A percentile compares a stretch with the other conserved stretches of the same genome.
Conservation (phyloP, 2,888 invertebrate genomes). For the Hylaea fasciaria region DNA sequence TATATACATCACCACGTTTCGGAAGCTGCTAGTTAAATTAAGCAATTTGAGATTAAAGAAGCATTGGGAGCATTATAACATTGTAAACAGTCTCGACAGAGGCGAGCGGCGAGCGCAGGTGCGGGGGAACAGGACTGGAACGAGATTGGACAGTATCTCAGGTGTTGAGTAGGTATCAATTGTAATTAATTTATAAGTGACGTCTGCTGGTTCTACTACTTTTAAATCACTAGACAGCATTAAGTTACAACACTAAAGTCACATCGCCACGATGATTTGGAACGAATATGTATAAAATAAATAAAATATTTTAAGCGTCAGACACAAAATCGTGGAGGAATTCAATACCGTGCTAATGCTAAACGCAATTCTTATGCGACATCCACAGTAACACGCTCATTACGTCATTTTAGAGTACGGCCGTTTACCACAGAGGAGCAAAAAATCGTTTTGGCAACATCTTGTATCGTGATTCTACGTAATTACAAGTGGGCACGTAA, state of each 20-base stretch:
- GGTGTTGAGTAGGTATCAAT: slow-evolving; percentile 33
- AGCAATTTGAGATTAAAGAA: slow-evolving; percentile 29
- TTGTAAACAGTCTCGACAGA: slow-evolving; percentile 22
- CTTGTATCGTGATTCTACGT: slow-evolving; percentile 55
- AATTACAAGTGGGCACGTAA: slow-evolving; percentile 65
- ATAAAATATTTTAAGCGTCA: slow-evolving; percentile 15
- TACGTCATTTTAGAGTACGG: slow-evolving; percentile 33
- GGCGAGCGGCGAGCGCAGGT: slow-evolving; percentile 29
- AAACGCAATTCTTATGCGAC: neutral
- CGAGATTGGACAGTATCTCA: slow-evolving; percentile 35
- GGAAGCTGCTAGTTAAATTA: slow-evolving; percentile 31
- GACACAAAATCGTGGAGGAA: slow-evolving; percentile 28
- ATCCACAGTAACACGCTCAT: slow-evolving; percentile 3
- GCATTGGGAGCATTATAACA: slow-evolving; percentile 9
- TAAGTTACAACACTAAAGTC: neutral
- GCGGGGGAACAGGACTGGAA: slow-evolving; percentile 30
- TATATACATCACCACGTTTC: slow-evolving; percentile 35
- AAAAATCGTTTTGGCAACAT: slow-evolving; percentile 64
- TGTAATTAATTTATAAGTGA: slow-evolving; percentile 30
- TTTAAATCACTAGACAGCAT: slow-evolving; percentile 8
- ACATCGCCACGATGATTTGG: too few relatives aligned
- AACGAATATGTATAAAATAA: slow-evolving; percentile 21
- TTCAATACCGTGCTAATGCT: slow-evolving; percentile 26
- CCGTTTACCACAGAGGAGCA: slow-evolving; percentile 40
- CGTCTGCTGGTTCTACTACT: slow-evolving; percentile 26